Evolutionary conservation across 2,113 vertebrate species (phyloP).

Genomic region (Lepidothrix coronata): DNA sequence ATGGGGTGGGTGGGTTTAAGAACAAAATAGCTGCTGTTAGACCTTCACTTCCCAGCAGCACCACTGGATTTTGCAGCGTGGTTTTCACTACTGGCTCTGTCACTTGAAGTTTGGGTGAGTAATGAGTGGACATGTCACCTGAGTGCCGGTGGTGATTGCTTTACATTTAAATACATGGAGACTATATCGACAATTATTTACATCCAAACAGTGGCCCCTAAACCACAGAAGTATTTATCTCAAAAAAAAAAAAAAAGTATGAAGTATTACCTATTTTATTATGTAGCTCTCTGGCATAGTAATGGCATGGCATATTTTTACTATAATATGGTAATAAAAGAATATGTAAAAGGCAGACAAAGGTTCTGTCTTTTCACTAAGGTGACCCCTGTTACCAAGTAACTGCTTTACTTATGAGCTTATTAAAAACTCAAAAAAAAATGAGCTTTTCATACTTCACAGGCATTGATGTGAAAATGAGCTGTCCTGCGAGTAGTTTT

Average conservation of each 20-base stretch:
- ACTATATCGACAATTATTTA: conserved; percentile 52
- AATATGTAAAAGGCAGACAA: conserved; percentile 81
- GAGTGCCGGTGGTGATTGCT: conserved; percentile 4
- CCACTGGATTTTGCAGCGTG: not conserved
- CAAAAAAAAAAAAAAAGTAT: conserved; percentile 9
- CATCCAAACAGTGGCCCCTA: conserved; percentile 32
- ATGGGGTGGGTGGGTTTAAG: conserved; percentile 15
- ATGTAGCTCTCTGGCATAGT: conserved; percentile 78
- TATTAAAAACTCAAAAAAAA: conserved; percentile 88
- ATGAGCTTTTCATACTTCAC: conserved; percentile 87
- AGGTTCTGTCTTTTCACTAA: conserved; percentile 83
- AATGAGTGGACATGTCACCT: not conserved
- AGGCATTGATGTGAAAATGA: conserved; percentile 88
- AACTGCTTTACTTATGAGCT: conserved; percentile 88
- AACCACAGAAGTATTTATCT: conserved; percentile 63
- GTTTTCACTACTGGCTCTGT: not conserved
- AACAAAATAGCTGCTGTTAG: conserved; percentile 51
- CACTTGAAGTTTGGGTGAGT: conserved; percentile 1
- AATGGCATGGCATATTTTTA: conserved; percentile 78
- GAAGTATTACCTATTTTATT: conserved; percentile 74
- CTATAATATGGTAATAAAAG: conserved; percentile 85
- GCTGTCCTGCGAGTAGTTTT: conserved; percentile 82
- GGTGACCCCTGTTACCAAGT: conserved; percentile 86
- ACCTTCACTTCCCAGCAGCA: not conserved
- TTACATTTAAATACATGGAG: conserved; percentile 9